phyloP scores from a whole-genome alignment of 1,140 invertebrate species.

The Aphelinus atriplicis region DNA sequence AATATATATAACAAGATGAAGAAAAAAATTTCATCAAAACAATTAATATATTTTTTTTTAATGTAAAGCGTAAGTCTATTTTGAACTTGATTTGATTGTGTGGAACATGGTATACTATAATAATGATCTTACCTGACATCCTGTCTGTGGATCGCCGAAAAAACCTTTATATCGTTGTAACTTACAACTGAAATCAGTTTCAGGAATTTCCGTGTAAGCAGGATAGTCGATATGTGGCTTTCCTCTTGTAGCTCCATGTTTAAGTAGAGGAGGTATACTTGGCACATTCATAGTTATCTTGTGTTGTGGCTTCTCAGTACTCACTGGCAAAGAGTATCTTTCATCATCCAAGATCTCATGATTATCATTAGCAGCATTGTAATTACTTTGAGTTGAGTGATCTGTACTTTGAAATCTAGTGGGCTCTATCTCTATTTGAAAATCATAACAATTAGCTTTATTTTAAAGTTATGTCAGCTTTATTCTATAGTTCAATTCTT shows the following conservation, averaged over 20 bases:
- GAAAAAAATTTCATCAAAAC: too few relatives aligned
- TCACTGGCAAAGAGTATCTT: constrained; percentile 42
- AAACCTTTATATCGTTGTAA: constrained; percentile 89
- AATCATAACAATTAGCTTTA: too few relatives aligned
- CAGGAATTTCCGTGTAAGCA: constrained; percentile 77
- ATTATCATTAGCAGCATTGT: constrained; percentile 51
- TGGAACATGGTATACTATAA: background rate
- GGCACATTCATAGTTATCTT: constrained; percentile 41
- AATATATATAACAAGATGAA: too few relatives aligned
- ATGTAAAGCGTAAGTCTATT: background rate
- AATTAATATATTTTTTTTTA: background rate
- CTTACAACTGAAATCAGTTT: constrained; percentile 83
- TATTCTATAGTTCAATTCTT: too few relatives aligned
- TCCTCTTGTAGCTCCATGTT: constrained; percentile 76
- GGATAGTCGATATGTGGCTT: constrained; percentile 86
- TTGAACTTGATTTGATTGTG: background rate
- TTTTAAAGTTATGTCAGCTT: too few relatives aligned
- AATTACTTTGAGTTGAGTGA: constrained; percentile 43
- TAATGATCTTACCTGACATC: constrained; percentile 75
- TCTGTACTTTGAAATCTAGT: constrained; percentile 34
- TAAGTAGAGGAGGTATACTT: constrained; percentile 47
- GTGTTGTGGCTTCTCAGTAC: constrained; percentile 40
- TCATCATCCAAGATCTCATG: constrained; percentile 51
- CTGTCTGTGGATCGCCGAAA: constrained; percentile 87
- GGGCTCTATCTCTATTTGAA: too few relatives aligned